Base-by-base conservation (phyloP, 2,113 vertebrate species). In the Oreochromis tanganicae region DNA sequence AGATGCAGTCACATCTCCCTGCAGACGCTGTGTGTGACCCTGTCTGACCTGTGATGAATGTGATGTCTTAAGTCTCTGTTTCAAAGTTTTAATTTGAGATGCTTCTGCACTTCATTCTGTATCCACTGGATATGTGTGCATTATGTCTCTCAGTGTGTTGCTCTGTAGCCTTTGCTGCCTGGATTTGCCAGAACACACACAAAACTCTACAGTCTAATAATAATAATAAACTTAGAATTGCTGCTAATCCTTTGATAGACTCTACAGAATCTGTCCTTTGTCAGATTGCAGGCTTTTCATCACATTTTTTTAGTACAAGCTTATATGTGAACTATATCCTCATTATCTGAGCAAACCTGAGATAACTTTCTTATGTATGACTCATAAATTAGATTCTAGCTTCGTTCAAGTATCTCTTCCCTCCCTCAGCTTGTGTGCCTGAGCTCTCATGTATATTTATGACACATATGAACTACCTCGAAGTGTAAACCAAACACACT, bases 401-500 rank as follows among this genome's bases (percentile, higher is more conserved):
- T 24, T 50, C 10, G 17, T 32, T 29, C 71, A 50, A 32, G 24
- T 75, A 75, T 50, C 4, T 50, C 43, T 16, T 52, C 43, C 38
- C 21, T 41, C 71, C 61, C 13, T 27, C 55, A 3, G 79, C 21
- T 10, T 9, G 56, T 57, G 29, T 41, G 9, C 50, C 27, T 50
- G 32, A 78, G 43, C 41, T 29, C 81, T 71, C 59, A 3, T 63
- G 10, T 83, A 75, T 90, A 93, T 88, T 90, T 89, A 91, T 83
- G 75, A 81, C 4, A 1, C 17, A 12, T 57, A 24, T 85, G 84
- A 88, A 85, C 73, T 85, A 88, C 84, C 85, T 84, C 82, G 66
- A 82, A 89, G 43, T 90, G 57, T 36, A 87, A 85, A 78, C 36
- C 79, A 85, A 93, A 93, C 88, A 90, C 63, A 57, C 52, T 68